Base-by-base conservation (phyloP, 1,140 invertebrate genomes). In the Augochlora pura region DNA sequence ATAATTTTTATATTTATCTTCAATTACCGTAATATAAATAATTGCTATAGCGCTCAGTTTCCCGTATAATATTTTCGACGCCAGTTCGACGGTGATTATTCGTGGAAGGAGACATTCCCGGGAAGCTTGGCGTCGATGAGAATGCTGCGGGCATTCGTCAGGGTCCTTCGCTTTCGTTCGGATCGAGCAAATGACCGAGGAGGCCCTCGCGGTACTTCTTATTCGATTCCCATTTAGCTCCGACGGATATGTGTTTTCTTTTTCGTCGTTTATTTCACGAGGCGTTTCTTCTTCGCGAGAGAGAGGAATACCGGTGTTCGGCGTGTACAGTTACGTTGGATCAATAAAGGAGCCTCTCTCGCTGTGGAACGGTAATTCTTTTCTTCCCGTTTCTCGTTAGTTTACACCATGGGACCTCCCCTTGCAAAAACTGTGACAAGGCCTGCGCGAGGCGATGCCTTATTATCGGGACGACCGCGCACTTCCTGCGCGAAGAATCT, bases 351-450 rank as follows among this genome's bases (percentile, higher is more conserved):
- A 18, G 7, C 27, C 63, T 63, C 0, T 8, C 32, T 74, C 25
- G 57, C 38, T 25, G 32, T 25, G 63, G 32, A 75, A 76, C 64
- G 64, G 25, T 49, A 46, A 39, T 68, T 21, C 46, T 66, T 74
- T 42, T 60, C 42, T 39, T 68, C 64, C 32, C 54, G 74, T 76
- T 68, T 46, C 64, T 76, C 21, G 39, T 49, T 76, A 76, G 68
- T 76, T 76, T 23, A 68, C 74, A 46, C 52, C 25, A 18, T n/a
- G 38, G 62, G 21, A 18, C 12, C 8, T 18, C 18, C 23, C 12
- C 4, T 18, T 12, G 38, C 46, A 67, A 75, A 46, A 76, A 76
- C 21, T 75, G 63, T 66, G 72, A 68, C 74, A 60, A 76, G 74
- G 39, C 38, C 65, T 57, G 46, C 16, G 39, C 32, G 25, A 5